These are phyloP conservation scores for Tryphoninae sp. DNA, from an alignment of 2,888 invertebrate species.

Conservation along the genomic window DNA sequence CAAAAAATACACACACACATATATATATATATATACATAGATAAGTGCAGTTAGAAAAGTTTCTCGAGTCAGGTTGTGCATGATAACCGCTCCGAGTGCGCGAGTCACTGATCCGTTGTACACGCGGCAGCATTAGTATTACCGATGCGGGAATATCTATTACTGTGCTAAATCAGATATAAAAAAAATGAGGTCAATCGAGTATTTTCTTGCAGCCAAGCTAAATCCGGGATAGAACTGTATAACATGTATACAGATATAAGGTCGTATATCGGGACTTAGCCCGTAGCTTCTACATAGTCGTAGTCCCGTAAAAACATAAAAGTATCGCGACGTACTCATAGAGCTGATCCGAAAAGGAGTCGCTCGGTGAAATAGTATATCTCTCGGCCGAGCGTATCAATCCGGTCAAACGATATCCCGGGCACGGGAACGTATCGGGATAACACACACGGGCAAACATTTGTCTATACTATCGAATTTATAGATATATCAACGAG, in stretches of 20 bases:
- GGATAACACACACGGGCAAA: slow-evolving; percentile 16
- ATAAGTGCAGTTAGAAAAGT: background rate
- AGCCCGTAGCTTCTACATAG: background rate
- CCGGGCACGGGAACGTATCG: slow-evolving; percentile 1
- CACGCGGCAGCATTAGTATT: background rate
- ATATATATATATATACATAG: background rate
- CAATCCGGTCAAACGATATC: slow-evolving; percentile 60
- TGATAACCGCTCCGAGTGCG: background rate
- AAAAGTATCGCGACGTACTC: slow-evolving; percentile 21
- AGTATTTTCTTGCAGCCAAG: slow-evolving; percentile 31
- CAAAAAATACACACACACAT: background rate
- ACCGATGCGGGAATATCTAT: slow-evolving; percentile 22
- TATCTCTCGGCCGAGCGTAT: slow-evolving; percentile 43
- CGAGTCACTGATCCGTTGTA: background rate
- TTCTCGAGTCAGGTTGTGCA: background rate
- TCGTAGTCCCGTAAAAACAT: slow-evolving; percentile 39
- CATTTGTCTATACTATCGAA: background rate
- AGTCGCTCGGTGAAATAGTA: slow-evolving; percentile 52
- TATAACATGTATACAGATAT: background rate
- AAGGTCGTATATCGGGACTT: background rate
- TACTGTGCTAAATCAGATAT: slow-evolving; percentile 11
- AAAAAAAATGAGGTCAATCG: slow-evolving; percentile 9
- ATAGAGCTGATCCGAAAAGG: slow-evolving; percentile 45
- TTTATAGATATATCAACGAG: background rate
- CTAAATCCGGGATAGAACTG: background rate